Conservation (phyloP, 2,797 vertebrate species). For the Mormyrus proboscirostris region DNA sequence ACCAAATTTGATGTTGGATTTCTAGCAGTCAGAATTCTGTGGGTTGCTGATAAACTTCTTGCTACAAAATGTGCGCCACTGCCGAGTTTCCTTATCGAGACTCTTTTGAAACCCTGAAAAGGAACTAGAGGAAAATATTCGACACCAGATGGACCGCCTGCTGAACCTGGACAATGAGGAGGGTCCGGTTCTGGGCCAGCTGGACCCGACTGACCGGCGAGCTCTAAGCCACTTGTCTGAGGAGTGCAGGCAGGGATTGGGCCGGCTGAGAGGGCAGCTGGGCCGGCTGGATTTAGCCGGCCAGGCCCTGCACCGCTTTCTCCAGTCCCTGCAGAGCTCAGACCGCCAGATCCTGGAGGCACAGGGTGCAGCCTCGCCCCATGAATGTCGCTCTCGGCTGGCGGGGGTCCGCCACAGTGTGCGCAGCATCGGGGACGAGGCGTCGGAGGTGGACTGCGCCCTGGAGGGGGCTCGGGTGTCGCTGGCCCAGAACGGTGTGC, state of each 20-base stretch:
- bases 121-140: conserved; percentile 45
- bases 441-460: conserved; percentile 54
- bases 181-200: conserved; percentile 35
- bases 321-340: conserved; percentile 53
- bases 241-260: conserved; percentile 51
- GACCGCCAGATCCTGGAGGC: conserved; percentile 38
- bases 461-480: conserved; percentile 56
- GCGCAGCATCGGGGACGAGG: conserved; percentile 50
- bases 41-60: not conserved
- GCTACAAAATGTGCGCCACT: not conserved
- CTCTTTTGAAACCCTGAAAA: conserved; percentile 24
- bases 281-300: conserved; percentile 49
- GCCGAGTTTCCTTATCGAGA: not conserved
- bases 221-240: conserved; percentile 47
- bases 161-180: conserved; percentile 45
- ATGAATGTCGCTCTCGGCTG: conserved; percentile 26
- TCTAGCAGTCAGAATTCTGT: not conserved
- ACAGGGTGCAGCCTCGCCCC: conserved; percentile 18
- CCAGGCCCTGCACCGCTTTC: conserved; percentile 60
- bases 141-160: conserved; percentile 57
- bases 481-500: conserved; percentile 44
- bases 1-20: not conserved
- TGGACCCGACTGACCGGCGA: conserved; percentile 44
- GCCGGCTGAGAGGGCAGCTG: conserved; percentile 53
- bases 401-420: conserved; percentile 47